Evolutionary conservation across 2,113 vertebrate genomes (phyloP), one percentile per base, ranked within the genome.

Genomic region (Noturus placidus): DNA sequence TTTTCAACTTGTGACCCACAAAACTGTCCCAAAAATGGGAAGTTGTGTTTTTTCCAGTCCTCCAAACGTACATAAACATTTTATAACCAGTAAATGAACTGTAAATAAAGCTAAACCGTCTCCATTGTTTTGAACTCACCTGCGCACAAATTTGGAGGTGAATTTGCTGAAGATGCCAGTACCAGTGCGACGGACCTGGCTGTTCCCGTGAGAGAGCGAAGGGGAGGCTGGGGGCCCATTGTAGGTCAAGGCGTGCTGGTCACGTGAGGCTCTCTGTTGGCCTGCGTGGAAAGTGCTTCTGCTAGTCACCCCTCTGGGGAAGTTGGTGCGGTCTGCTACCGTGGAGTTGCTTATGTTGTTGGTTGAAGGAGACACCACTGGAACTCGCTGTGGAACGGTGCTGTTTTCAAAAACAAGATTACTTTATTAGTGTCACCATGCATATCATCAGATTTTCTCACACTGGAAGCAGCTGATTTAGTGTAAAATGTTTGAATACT

Each of bases 101-200:
- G 22, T 9, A 33, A 33, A 25, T 5, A 5, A 65, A 54, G 27
- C 6, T 13, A 54, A 52, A 50, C 4, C 17, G 9, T 35, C 5
- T 25, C 30, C 30, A 20, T 10, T 50, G 42, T 52, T 46, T 3
- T 13, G 2, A 61, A 86, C 94, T 96, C 91, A 96, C 96, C 96
- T 96, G 94, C 96, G 96, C 46, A 95, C 95, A 89, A 96, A 96
- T 91, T 96, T 96, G 92, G 96, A 96, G 85, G 96, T 96, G 93
- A 96, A 96, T 91, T 96, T 96, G 95, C 95, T 96, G 91, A 96
- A 96, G 92, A 96, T 94, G 88, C 94, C 96, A 11, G 95, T 94
- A 59, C 95, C 95, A 0, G 94, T 92, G 38, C 96, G 93, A n/a
- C 95, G 92, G 27, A 93, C 92, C 88, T 96, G 96, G 94, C 95